These are phyloP conservation scores for Pyrrhia umbra DNA, from an alignment of 2,888 invertebrate species.

Conservation along the genomic window DNA sequence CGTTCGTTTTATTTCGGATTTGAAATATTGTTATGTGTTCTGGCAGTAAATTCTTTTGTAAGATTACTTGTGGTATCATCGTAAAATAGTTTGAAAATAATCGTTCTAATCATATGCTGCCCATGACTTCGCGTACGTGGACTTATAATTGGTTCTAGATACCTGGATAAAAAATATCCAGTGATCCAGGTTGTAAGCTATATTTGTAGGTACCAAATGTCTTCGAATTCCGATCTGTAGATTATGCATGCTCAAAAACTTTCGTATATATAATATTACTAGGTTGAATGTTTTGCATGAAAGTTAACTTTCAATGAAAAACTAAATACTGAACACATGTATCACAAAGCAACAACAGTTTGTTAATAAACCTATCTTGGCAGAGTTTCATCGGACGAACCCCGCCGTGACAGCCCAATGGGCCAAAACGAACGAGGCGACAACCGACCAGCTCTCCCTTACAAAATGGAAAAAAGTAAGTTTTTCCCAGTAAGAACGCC, in stretches of 20 bases:
- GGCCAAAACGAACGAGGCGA: slow-evolving; percentile 62
- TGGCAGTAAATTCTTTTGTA: neutral
- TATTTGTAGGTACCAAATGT: too few species aligned
- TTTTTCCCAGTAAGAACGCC: slow-evolving; percentile 41
- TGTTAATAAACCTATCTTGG: slow-evolving; percentile 58
- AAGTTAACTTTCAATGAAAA: too few species aligned
- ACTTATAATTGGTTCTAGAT: too few species aligned
- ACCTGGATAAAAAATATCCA: too few species aligned
- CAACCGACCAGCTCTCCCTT: slow-evolving; percentile 44
- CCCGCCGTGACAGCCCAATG: slow-evolving; percentile 46
- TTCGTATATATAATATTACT: too few species aligned
- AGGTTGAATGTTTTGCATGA: too few species aligned
- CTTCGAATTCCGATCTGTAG: too few species aligned
- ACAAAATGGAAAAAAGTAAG: slow-evolving; percentile 58
- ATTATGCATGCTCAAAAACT: too few species aligned
- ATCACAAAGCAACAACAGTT: slow-evolving; percentile 10
- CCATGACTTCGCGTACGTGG: too few species aligned
- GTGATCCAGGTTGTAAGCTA: too few species aligned
- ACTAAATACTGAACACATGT: neutral
- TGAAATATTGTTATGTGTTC: neutral
- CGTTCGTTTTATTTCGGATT: slow-evolving; percentile 1
- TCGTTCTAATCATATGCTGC: neutral
- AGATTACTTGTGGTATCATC: neutral
- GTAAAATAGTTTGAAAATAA: neutral
- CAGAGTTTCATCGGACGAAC: slow-evolving; percentile 30